A percentile compares a stretch with the other conserved stretches of the same genome.
phyloP scores from a whole-genome alignment of 2,113 vertebrate species.

The Leiothrix lutea region DNA sequence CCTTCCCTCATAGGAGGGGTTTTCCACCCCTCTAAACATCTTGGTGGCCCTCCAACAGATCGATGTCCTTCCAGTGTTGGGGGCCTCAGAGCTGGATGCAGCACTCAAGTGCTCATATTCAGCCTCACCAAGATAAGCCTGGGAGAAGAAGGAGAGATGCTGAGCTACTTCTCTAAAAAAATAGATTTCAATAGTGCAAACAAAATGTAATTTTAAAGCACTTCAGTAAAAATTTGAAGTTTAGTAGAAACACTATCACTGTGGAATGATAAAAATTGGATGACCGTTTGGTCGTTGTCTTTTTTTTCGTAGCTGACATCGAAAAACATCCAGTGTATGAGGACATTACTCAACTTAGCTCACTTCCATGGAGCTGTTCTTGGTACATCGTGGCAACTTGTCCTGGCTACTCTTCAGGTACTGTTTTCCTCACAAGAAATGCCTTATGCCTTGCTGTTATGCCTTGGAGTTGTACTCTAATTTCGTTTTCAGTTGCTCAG shows the following conservation, averaged over 20 bases:
- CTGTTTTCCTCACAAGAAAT: neutral
- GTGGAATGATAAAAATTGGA: neutral
- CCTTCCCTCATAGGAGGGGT: neutral
- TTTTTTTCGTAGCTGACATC: slow-evolving; percentile 83
- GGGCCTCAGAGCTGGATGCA: neutral
- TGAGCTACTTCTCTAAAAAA: neutral
- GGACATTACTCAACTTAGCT: slow-evolving; percentile 92
- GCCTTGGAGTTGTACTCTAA: neutral
- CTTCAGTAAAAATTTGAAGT: neutral
- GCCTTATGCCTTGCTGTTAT: neutral
- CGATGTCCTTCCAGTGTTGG: neutral
- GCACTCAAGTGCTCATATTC: neutral
- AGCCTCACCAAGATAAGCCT: neutral
- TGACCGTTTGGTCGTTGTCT: neutral
- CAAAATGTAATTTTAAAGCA: neutral
- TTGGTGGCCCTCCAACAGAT: neutral
- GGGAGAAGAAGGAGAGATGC: neutral
- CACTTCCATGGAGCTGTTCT: slow-evolving; percentile 95
- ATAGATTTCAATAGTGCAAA: neutral
- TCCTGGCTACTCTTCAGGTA: slow-evolving; percentile 97
- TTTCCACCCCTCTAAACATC: neutral
- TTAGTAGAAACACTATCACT: neutral
- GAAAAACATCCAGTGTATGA: slow-evolving; percentile 99
- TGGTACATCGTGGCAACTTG: slow-evolving; percentile 97
- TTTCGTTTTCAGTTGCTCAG: neutral